phyloP scores from a whole-genome alignment of 1,140 invertebrate species.

The Antheraea mylitta region DNA sequence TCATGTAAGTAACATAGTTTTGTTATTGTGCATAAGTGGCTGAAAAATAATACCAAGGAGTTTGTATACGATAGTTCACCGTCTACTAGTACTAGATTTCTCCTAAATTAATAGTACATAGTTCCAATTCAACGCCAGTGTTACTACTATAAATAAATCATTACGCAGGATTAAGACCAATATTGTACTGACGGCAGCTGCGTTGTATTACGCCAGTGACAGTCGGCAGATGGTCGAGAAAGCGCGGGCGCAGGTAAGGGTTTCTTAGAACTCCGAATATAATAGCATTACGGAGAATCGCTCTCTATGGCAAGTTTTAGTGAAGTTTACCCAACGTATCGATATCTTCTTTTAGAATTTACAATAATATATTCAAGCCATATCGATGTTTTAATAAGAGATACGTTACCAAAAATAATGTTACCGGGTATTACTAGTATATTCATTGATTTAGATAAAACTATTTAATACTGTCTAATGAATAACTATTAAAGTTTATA shows the following conservation, averaged over 20 bases:
- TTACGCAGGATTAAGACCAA: neutral
- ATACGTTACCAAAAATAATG: too few species aligned
- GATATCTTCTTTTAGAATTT: neutral
- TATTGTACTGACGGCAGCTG: slow-evolving; percentile 33
- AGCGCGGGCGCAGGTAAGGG: slow-evolving; percentile 66
- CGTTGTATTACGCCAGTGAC: slow-evolving; percentile 38
- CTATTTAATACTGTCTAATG: too few species aligned
- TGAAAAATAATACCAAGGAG: too few species aligned
- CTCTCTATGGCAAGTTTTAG: slow-evolving; percentile 50
- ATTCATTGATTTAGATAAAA: too few species aligned
- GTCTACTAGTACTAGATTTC: neutral
- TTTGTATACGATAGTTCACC: neutral
- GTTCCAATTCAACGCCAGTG: neutral
- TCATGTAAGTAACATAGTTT: too few species aligned
- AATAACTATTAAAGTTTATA: too few species aligned
- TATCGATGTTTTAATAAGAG: too few species aligned
- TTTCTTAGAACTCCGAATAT: slow-evolving; percentile 75
- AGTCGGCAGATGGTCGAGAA: slow-evolving; percentile 71
- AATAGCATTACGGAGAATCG: slow-evolving; percentile 70
- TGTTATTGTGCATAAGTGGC: too few species aligned
- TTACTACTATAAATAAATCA: slow-evolving; percentile 15
- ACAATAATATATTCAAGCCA: too few species aligned
- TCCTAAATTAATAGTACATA: neutral
- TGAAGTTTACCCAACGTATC: neutral
- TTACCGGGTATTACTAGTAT: too few species aligned